Evolutionary conservation across 2,888 invertebrate species (phyloP), one percentile per base, ranked within the genome.

Genomic region (Polylopha cassiicola): DNA sequence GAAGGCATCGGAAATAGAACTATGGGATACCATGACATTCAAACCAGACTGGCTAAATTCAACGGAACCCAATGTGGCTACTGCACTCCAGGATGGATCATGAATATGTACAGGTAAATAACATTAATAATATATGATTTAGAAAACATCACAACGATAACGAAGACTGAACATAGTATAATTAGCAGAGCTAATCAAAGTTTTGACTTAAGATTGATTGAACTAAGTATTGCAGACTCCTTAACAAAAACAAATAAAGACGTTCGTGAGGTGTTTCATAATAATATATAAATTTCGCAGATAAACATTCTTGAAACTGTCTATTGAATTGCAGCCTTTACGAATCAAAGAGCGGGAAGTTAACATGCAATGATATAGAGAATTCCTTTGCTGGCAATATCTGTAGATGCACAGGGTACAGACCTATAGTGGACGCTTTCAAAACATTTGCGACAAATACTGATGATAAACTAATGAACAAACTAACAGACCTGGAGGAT

Each of bases 61-160:
- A 88, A 90, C 60, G 92, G 91, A 1, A 88, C 89, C 1, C 92
- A 92, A 60, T 92, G 92, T 61, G 92, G 92, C 1, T 91, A 84
- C 61, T 94, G 94, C 58, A 89, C 90, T 23, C 91, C 93, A 1
- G 93, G 92, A 6, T 90, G 92, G 87, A 87, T 92, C 26, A 91
- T 92, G 91, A 89, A 88, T 57, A 91, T 92, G 91, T 87, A 89
- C 73, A 87, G 89, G 89, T 89, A 63, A 55, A 47, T 18, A 13
- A 10, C n/a, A n/a, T n/a, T n/a, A n/a, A n/a, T n/a, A n/a, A n/a
- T n/a, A n/a, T n/a, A n/a, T n/a, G n/a, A n/a, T n/a, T n/a, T n/a
- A n/a, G n/a, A n/a, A n/a, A n/a, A n/a, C n/a, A n/a, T n/a, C n/a
- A n/a, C n/a, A n/a, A n/a, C n/a, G n/a, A n/a, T n/a, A n/a, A n/a